Base-by-base conservation (phyloP, 2,113 vertebrate genomes). In the Paraplagusia blochii region DNA sequence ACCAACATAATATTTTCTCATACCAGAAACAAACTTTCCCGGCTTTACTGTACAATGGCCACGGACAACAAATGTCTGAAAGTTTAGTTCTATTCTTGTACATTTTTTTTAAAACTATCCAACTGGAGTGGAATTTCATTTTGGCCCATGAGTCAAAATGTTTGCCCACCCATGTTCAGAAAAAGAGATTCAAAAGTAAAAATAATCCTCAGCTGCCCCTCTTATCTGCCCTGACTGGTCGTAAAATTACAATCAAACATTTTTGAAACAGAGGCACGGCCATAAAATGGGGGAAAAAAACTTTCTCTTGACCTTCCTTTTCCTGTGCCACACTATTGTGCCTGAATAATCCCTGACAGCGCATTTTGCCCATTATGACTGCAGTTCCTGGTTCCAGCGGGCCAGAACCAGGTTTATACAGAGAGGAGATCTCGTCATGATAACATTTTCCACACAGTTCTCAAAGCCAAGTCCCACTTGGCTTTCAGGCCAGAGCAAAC, bases 401-500 rank as follows among this genome's bases (percentile, higher is more conserved):
- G 65, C 56, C 72, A 70, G 56, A 61, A 44, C 40, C 58, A 56
- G 52, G 50, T 65, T 58, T 62, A 65, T 52, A 35, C n/a, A 65
- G 49, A 18, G 57, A 63, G 42, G 39, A 73, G 66, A 71, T 69
- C 50, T 14, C 5, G n/a, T 46, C 63, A 29, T 13, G 66, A 79
- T 76, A 65, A 74, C 56, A 63, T 68, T 74, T 77, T 77, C 63
- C 73, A 74, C 60, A 61, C 46, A 18, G 14, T 36, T 35, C n/a
- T 39, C 15, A 22, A 43, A 49, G 66, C 60, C 66, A 69, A 57
- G 45, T 63, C 42, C 63, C 60, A 63, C 60, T 56, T 34, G 12
- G 18, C 46, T 29, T n/a, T n/a, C 15, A 40, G 17, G 58, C 66
- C 61, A 73, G 74, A 75, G 58, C 34, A 54, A 75, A 62, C 67